phyloP scores from a whole-genome alignment of 2,113 vertebrate genomes.

The Amblyornis subalaris region DNA sequence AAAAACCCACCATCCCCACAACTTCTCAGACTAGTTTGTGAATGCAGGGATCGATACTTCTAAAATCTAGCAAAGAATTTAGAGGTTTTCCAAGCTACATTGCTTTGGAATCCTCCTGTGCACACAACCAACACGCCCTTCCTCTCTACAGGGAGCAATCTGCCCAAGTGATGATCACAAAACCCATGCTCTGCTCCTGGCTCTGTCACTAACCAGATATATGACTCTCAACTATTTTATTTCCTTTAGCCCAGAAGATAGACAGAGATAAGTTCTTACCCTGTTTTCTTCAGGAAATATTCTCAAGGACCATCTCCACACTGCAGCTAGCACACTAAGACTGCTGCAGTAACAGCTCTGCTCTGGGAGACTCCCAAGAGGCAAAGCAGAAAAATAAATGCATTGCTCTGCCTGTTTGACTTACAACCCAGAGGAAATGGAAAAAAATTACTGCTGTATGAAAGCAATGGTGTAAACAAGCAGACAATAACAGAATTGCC shows the following conservation, averaged over 20 bases:
- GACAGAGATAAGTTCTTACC: neutral
- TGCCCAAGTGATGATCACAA: neutral
- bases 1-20: neutral
- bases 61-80: neutral
- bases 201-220: neutral
- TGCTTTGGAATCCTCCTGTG: neutral
- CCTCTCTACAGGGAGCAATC: neutral
- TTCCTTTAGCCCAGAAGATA: neutral
- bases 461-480: neutral
- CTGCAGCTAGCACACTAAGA: neutral
- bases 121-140: neutral
- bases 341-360: neutral
- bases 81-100: neutral
- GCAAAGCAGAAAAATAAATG: neutral
- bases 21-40: neutral
- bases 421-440: neutral
- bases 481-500: neutral
- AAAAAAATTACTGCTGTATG: neutral
- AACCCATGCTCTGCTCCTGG: neutral
- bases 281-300: neutral
- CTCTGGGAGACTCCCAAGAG: neutral
- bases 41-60: neutral
- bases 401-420: neutral
- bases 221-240: neutral
- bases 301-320: neutral